A percentile compares a stretch with the other conserved stretches of the same genome.
Conservation (phyloP, 2,888 invertebrate species). For the Branchipolynoe longqiensis region DNA sequence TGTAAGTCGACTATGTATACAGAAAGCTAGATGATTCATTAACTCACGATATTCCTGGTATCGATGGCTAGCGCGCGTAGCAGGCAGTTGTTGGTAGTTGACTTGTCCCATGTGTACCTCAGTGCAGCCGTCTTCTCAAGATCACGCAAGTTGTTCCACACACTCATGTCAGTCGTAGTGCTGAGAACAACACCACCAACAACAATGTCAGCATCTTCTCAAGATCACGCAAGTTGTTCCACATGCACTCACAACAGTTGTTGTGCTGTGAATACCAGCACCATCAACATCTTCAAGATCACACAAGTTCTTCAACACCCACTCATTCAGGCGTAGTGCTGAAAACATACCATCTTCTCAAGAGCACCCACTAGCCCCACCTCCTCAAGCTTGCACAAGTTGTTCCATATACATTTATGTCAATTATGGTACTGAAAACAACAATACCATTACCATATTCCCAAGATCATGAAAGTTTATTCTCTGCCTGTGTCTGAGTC, state of each 20-base stretch:
- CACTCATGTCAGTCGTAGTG: slow-evolving; percentile 59
- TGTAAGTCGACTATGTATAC: too few species aligned
- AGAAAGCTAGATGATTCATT: too few species aligned
- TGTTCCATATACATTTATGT: slow-evolving; percentile 67
- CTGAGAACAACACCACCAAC: slow-evolving; percentile 5
- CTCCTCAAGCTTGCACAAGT: slow-evolving; percentile 64
- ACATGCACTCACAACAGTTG: slow-evolving; percentile 63
- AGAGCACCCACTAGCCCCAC: slow-evolving; percentile 36
- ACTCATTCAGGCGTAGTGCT: slow-evolving; percentile 58
- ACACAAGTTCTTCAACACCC: slow-evolving; percentile 66
- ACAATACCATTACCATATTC: background rate
- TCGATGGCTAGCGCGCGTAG: slow-evolving; percentile 64
- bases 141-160: slow-evolving; percentile 67
- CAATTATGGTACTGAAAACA: slow-evolving; percentile 43
- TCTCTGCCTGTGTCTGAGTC: too few species aligned
- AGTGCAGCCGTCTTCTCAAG: slow-evolving; percentile 64
- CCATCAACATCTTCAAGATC: slow-evolving; percentile 13
- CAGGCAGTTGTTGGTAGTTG: slow-evolving; percentile 57
- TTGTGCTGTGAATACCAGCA: slow-evolving; percentile 13
- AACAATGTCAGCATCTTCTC: slow-evolving; percentile 58
- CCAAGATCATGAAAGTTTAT: slow-evolving; percentile 64
- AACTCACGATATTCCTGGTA: slow-evolving; percentile 67
- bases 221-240: slow-evolving; percentile 66
- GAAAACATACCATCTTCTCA: background rate
- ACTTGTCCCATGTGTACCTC: slow-evolving; percentile 64